Base-by-base conservation (phyloP, 2,888 invertebrate genomes). In the Allacma fusca region DNA sequence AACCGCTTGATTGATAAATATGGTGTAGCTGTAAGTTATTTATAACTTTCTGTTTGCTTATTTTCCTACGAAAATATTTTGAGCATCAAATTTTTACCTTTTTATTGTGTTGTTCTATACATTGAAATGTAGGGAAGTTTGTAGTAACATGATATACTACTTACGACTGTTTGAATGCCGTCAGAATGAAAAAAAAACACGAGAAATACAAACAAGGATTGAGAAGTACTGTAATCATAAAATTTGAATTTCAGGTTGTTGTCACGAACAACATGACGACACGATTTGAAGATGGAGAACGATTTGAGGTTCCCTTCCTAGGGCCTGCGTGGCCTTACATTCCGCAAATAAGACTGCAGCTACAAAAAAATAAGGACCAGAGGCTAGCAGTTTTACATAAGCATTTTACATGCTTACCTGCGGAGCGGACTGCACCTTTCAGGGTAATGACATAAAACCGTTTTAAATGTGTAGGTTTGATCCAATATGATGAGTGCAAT, bases 211-310 rank as follows among this genome's bases (percentile, higher is more conserved):
- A n/a, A n/a, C n/a, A n/a, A n/a, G n/a, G n/a, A n/a, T n/a, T n/a
- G n/a, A 26, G 12, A 26, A 12, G 28, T 65, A 9, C 24, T n/a
- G 12, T 2, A 24, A 65, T 26, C 16, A 13, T 19, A 24, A 50
- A 21, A 5, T 43, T 71, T 40, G 5, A 26, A 65, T 16, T 65
- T 24, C 43, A 75, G 74, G 62, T 81, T n/a, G 81, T 83, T 2
- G 50, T 83, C 2, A 83, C 80, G 2, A 83, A 81, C 73, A 80
- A 79, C 28, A 26, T 81, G 44, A 83, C 83, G 0, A 79, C 80
- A 2, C 59, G 79, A 23, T 83, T 80, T 69, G 67, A 44, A 21
- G 44, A 13, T 9, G 78, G 77, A 4, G 59, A 67, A 43, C 73
- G 79, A 21, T 75, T 76, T 67, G 78, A 78, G 50, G 72, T 80